phyloP scores from a whole-genome alignment of 2,797 vertebrate species.

The Philypnodon macrostomus region DNA sequence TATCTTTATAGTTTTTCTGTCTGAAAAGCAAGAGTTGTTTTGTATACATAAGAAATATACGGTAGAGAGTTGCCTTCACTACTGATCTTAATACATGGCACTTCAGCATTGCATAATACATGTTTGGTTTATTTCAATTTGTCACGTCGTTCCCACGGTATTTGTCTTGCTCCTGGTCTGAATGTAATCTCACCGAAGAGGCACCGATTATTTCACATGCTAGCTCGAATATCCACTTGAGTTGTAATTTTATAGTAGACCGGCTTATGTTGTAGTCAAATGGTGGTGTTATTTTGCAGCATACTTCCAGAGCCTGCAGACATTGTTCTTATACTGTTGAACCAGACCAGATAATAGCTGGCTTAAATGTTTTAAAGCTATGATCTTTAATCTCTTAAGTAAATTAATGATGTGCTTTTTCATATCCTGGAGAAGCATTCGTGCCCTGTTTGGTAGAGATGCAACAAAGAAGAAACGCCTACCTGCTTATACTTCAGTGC shows the following conservation, averaged over 20 bases:
- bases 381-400: background rate
- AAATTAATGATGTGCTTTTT: background rate
- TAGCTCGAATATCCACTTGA: conserved; percentile 52
- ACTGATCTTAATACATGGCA: background rate
- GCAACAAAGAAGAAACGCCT: too few relatives aligned
- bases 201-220: conserved; percentile 37
- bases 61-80: background rate
- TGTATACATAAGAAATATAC: background rate
- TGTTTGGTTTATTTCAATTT: background rate
- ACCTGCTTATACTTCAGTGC: too few relatives aligned
- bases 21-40: background rate
- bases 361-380: background rate
- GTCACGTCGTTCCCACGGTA: conserved; percentile 51
- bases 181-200: conserved; percentile 35
- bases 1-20: background rate
- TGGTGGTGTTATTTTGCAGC: conserved; percentile 55
- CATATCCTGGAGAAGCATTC: too few relatives aligned
- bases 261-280: conserved; percentile 33
- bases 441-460: too few relatives aligned
- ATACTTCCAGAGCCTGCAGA: conserved; percentile 60
- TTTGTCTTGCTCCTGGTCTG: conserved; percentile 38
- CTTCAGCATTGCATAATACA: conserved; percentile 1
- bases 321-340: conserved; percentile 24
- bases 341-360: conserved; percentile 31
- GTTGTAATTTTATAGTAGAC: conserved; percentile 42